Conservation (phyloP, 2,888 invertebrate genomes). For the Heliconius cydno region DNA sequence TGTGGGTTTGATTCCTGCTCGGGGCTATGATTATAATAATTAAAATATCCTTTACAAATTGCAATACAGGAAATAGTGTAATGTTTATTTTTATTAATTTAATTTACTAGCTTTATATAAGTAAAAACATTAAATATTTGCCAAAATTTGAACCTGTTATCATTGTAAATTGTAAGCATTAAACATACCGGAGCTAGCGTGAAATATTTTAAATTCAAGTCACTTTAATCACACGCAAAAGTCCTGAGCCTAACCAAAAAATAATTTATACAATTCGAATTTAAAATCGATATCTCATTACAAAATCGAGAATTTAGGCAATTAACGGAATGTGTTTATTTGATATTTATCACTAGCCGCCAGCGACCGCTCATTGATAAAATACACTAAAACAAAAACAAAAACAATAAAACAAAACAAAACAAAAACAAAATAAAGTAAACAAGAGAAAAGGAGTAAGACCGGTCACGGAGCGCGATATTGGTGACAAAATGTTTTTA, state of each 20-base stretch:
- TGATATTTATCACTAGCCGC: constrained; percentile 36
- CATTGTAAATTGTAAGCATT: background rate
- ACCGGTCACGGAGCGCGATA: constrained; percentile 57
- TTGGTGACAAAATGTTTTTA: constrained; percentile 73
- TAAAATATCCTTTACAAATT: too few species aligned
- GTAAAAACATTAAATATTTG: background rate
- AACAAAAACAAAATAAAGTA: constrained; percentile 7
- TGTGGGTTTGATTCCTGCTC: too few species aligned
- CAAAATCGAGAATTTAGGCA: constrained; percentile 40
- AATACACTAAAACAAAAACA: constrained; percentile 33
- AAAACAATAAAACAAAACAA: constrained; percentile 40
- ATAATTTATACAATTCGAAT: constrained; percentile 34
- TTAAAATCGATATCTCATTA: constrained; percentile 39
- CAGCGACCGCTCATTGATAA: constrained; percentile 41
- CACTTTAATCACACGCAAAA: background rate
- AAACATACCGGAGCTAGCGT: background rate
- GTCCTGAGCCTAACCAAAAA: background rate
- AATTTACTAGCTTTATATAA: too few species aligned
- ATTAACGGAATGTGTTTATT: constrained; percentile 41
- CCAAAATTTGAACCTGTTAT: background rate
- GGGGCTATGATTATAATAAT: too few species aligned
- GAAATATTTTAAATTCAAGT: background rate
- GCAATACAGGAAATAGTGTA: too few species aligned
- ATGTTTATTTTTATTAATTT: too few species aligned
- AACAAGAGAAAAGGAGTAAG: constrained; percentile 44